Conservation (phyloP, 1,140 invertebrate species). For the Linepithema humile region DNA sequence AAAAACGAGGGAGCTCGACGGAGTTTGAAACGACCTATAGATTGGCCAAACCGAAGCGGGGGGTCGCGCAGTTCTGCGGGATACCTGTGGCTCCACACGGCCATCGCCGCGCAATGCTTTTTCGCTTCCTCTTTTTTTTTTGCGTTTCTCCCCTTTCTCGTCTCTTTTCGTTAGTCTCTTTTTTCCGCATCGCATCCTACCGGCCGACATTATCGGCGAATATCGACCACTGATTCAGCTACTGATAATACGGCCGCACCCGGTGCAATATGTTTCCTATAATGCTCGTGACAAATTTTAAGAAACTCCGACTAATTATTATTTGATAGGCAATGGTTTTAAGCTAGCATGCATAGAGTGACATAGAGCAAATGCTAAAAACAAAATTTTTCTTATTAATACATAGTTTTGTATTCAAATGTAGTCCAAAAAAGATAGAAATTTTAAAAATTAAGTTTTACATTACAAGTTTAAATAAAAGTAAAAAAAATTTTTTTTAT, state of each 20-base stretch:
- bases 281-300: conserved; percentile 18
- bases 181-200: conserved; percentile 49
- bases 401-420: neutral
- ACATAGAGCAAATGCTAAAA: neutral
- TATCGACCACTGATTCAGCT: conserved; percentile 67
- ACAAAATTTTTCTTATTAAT: neutral
- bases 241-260: conserved; percentile 51
- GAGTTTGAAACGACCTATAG: conserved; percentile 62
- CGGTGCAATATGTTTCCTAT: neutral
- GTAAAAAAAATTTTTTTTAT: conserved; percentile 1
- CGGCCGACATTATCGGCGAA: conserved; percentile 66
- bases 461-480: neutral
- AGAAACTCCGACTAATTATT: neutral
- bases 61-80: conserved; percentile 56
- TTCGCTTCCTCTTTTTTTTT: conserved; percentile 40
- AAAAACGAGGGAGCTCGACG: conserved; percentile 11
- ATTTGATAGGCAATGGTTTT: neutral
- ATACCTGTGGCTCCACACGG: conserved; percentile 72
- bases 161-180: conserved; percentile 22
- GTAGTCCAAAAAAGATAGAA: neutral
- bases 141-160: conserved; percentile 3
- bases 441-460: neutral
- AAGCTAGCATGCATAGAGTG: neutral
- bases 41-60: conserved; percentile 49
- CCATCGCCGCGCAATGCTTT: conserved; percentile 62